A percentile compares a stretch with the other conserved stretches of the same genome.
Evolutionary conservation across 2,113 vertebrate genomes (phyloP).

Genomic region (Coracopsis vasa): DNA sequence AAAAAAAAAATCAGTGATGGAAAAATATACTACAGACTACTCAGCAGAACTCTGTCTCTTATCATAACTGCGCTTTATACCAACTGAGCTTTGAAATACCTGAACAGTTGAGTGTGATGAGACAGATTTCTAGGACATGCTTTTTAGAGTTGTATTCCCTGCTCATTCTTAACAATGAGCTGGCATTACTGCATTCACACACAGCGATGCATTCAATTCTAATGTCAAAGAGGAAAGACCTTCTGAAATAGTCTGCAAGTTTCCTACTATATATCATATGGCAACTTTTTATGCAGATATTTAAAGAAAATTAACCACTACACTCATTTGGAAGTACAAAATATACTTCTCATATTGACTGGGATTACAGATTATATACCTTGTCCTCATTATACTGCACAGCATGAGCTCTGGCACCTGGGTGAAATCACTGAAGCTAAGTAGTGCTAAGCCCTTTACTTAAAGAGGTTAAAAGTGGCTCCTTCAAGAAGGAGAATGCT

Average conservation of each 20-base stretch:
- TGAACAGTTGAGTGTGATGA: not conserved
- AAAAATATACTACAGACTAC: not conserved
- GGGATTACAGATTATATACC: not conserved
- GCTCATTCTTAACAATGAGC: not conserved
- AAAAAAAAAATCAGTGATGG: not conserved
- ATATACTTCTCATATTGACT: not conserved
- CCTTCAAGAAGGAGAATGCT: not conserved
- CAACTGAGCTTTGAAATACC: not conserved
- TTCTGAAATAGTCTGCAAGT: not conserved
- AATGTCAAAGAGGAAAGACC: not conserved
- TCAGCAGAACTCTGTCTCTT: not conserved
- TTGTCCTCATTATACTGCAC: not conserved
- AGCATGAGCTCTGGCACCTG: constrained; percentile 26
- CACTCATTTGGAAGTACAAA: not conserved
- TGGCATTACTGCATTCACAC: not conserved
- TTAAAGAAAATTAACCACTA: not conserved
- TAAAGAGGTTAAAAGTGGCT: constrained; percentile 29
- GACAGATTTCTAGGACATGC: not conserved
- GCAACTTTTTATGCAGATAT: not conserved
- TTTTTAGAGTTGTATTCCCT: not conserved
- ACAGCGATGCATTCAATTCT: not conserved
- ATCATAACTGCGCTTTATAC: not conserved
- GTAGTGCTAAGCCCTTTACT: not conserved
- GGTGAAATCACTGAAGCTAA: constrained; percentile 10
- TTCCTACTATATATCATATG: not conserved